phyloP scores from a whole-genome alignment of 2,888 invertebrate species.

The Apamea anceps region DNA sequence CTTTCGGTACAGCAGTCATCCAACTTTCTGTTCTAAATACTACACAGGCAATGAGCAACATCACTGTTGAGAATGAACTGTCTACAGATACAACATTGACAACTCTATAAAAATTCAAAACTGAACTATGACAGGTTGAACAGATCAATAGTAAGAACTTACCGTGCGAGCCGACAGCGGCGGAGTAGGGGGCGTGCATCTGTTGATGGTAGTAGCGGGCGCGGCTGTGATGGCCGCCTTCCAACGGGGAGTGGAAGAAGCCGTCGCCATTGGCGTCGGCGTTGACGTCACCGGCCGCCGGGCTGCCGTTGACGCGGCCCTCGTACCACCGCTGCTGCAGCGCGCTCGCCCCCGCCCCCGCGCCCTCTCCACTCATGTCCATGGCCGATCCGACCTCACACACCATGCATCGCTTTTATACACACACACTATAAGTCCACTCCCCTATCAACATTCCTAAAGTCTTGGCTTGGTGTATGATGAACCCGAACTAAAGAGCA shows the following conservation, averaged over 20 bases:
- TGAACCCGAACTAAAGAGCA: constrained; percentile 71
- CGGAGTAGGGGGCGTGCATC: constrained; percentile 90
- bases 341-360: constrained; percentile 83
- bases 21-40: constrained; percentile 2
- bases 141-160: constrained; percentile 66
- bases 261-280: constrained; percentile 89
- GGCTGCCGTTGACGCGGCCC: constrained; percentile 89
- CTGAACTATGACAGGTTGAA: constrained; percentile 8
- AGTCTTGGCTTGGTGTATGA: constrained; percentile 68
- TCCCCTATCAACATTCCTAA: constrained; percentile 86
- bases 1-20: background rate
- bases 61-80: background rate
- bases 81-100: constrained; percentile 2
- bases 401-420: constrained; percentile 90
- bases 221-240: constrained; percentile 89
- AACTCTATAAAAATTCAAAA: constrained; percentile 4
- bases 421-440: constrained; percentile 87
- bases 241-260: constrained; percentile 90
- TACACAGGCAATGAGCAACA: background rate
- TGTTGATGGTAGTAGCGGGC: constrained; percentile 90
- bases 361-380: constrained; percentile 89
- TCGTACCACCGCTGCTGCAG: constrained; percentile 90
- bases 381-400: constrained; percentile 88
- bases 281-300: constrained; percentile 86
- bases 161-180: constrained; percentile 90